Percentiles rank a stretch among this genome's conserved stretches.
Conservation (phyloP, 23 tunicate genomes). For the Diplosoma virens region DNA sequence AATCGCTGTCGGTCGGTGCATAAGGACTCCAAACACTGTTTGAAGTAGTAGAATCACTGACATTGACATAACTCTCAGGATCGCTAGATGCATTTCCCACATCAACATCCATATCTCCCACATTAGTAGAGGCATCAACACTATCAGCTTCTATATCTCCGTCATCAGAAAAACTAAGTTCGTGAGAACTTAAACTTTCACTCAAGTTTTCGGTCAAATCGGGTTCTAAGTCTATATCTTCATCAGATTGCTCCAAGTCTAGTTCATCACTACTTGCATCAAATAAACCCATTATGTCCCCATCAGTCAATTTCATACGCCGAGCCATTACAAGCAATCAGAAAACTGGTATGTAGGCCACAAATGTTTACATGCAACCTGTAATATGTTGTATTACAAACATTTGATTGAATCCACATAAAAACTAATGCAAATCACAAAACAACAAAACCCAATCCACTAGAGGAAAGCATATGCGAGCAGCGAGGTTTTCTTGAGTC, state of each 20-base stretch:
- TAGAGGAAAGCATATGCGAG: constrained; percentile 21
- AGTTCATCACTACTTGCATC: constrained; percentile 25
- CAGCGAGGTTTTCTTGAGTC: constrained; percentile 11
- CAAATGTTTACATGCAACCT: background rate
- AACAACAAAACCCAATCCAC: constrained; percentile 9
- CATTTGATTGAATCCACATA: background rate
- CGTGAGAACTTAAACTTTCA: constrained; percentile 26
- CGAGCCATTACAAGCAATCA: constrained; percentile 11
- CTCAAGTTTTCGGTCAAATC: constrained; percentile 19
- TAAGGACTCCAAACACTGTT: constrained; percentile 21
- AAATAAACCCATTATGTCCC: constrained; percentile 3
- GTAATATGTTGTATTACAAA: constrained; percentile 3
- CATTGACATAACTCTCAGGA: constrained; percentile 11
- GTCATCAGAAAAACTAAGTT: constrained; percentile 8
- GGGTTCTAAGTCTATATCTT: constrained; percentile 21
- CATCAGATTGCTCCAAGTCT: constrained; percentile 1
- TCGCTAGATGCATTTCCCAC: constrained; percentile 6
- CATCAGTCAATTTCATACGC: background rate
- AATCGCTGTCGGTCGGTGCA: constrained; percentile 30
- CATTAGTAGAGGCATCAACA: background rate
- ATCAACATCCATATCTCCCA: constrained; percentile 13
- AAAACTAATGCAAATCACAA: background rate
- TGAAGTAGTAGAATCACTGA: constrained; percentile 22
- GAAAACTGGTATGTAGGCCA: constrained; percentile 2
- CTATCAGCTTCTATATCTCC: constrained; percentile 35